Conservation (phyloP, 2,888 invertebrate genomes). For the Abscondita cerata region DNA sequence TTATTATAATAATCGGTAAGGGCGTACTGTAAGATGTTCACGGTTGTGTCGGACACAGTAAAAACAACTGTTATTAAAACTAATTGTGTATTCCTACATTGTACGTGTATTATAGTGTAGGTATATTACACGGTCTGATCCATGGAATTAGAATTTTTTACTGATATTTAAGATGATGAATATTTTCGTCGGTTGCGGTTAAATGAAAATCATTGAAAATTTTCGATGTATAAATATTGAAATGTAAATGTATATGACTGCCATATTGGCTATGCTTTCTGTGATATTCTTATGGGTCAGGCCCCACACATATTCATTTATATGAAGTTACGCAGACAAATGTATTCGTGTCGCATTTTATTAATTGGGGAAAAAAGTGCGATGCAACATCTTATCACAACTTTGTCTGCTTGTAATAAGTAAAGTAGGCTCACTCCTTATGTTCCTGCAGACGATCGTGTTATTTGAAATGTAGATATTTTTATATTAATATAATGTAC, state of each 20-base stretch:
- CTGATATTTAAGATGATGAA: conserved; percentile 41
- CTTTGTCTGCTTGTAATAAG: conserved; percentile 48
- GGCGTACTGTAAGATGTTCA: conserved; percentile 43
- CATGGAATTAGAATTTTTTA: conserved; percentile 57
- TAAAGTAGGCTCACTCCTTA: conserved; percentile 56
- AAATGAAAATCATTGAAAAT: conserved; percentile 41
- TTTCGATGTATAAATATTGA: conserved; percentile 43
- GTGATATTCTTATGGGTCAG: conserved; percentile 62
- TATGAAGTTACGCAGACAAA: conserved; percentile 34
- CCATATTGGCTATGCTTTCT: conserved; percentile 52
- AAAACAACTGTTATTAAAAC: conserved; percentile 29
- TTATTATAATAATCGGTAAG: conserved; percentile 41
- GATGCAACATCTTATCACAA: not conserved
- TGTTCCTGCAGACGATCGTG: conserved; percentile 34
- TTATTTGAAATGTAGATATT: conserved; percentile 40
- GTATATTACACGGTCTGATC: conserved; percentile 55
- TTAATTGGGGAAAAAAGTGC: too few relatives aligned
- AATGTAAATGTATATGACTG: conserved; percentile 51
- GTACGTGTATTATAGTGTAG: conserved; percentile 52
- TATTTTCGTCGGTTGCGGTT: conserved; percentile 39
- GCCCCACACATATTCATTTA: conserved; percentile 47
- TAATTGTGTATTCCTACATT: conserved; percentile 47
- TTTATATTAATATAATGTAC: conserved; percentile 25
- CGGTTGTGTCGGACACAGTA: conserved; percentile 43
- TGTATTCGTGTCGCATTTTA: conserved; percentile 9